These are phyloP conservation scores for Pao palembangensis DNA, from an alignment of 2,113 vertebrate species.

Conservation along the genomic window DNA sequence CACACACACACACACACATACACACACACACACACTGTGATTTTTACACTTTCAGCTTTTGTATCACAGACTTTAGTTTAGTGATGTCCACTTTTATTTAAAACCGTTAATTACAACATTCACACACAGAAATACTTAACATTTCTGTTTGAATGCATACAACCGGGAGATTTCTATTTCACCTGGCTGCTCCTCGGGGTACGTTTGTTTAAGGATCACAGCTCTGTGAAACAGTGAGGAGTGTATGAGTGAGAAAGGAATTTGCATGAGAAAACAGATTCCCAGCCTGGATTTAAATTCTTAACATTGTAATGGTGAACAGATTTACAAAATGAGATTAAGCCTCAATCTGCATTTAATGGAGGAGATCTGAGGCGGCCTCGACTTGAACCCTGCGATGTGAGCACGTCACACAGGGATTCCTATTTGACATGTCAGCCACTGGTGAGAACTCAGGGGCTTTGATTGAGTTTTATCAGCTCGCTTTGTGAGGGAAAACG, in stretches of 20 bases:
- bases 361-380: conserved; percentile 70
- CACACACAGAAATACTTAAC: neutral
- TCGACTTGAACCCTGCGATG: conserved; percentile 77
- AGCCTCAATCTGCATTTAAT: conserved; percentile 74
- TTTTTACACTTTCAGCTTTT: neutral
- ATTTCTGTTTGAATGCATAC: neutral
- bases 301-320: conserved; percentile 77
- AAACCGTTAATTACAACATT: conserved; percentile 8
- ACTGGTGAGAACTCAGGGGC: conserved; percentile 63
- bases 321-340: conserved; percentile 75
- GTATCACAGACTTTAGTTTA: neutral
- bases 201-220: conserved; percentile 67
- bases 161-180: conserved; percentile 1
- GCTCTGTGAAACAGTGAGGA: conserved; percentile 47
- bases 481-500: conserved; percentile 62
- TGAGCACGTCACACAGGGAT: conserved; percentile 73
- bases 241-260: conserved; percentile 50
- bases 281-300: conserved; percentile 72
- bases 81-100: neutral
- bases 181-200: conserved; percentile 19
- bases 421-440: conserved; percentile 73
- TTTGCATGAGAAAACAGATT: conserved; percentile 73
- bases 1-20: no score
- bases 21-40: no score
- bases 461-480: conserved; percentile 75